phyloP scores from a whole-genome alignment of 2,797 vertebrate species.

The Epinephelus coioides region DNA sequence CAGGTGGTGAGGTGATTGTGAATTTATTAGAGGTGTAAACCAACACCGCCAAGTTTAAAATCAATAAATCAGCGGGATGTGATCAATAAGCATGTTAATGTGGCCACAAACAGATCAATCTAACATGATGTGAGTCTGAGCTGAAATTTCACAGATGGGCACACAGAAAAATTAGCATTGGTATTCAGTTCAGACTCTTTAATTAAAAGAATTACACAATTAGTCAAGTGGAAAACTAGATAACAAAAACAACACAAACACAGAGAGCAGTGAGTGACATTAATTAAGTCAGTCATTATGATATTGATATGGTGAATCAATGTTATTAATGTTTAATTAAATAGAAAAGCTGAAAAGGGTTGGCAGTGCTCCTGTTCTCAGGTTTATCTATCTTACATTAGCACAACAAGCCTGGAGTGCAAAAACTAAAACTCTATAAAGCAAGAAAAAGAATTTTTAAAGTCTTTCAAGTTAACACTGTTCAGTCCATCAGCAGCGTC shows the following conservation, averaged over 20 bases:
- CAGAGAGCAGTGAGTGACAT: constrained; percentile 33
- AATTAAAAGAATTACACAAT: constrained; percentile 72
- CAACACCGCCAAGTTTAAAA: not conserved
- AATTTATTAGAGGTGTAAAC: constrained; percentile 19
- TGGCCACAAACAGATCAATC: constrained; percentile 44
- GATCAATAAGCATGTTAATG: constrained; percentile 22
- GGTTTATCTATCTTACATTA: constrained; percentile 46
- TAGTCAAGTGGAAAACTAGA: constrained; percentile 63
- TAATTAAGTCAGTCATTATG: constrained; percentile 53
- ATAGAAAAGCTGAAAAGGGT: constrained; percentile 43
- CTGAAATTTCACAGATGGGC: constrained; percentile 45
- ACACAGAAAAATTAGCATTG: constrained; percentile 32
- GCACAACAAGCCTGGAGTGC: constrained; percentile 29
- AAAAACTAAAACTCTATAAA: constrained; percentile 41
- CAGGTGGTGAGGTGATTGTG: constrained; percentile 1
- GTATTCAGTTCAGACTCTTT: constrained; percentile 60
- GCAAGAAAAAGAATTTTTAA: constrained; percentile 22
- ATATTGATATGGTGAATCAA: constrained; percentile 62
- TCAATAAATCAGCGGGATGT: constrained; percentile 28
- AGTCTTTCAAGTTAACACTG: constrained; percentile 12
- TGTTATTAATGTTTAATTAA: constrained; percentile 67
- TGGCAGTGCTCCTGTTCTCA: constrained; percentile 45
- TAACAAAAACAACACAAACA: constrained; percentile 50
- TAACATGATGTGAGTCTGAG: constrained; percentile 5
- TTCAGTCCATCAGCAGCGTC: constrained; percentile 10